Evolutionary conservation across 2,888 invertebrate species (phyloP).

Genomic region (Cataglyphis rosenhaueri): DNA sequence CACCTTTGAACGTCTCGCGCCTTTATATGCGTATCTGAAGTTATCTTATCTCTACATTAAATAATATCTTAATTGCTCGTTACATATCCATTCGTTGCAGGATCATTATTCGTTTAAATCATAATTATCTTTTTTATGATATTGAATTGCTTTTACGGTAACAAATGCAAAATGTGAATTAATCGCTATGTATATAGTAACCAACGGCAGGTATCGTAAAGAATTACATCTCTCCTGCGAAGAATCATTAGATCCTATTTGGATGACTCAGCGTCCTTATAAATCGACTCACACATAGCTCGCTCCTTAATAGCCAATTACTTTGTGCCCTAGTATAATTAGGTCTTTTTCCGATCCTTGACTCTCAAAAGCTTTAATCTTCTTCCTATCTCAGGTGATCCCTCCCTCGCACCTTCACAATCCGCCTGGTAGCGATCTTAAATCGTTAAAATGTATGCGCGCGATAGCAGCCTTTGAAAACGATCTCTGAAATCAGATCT

Average conservation of each 20-base stretch:
- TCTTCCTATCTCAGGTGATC: constrained; percentile 49
- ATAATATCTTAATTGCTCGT: constrained; percentile 22
- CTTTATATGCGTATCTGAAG: constrained; percentile 4
- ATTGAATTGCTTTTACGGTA: not conserved
- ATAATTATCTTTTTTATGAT: not conserved
- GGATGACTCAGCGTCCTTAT: constrained; percentile 71
- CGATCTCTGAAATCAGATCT: constrained; percentile 55
- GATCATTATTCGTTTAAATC: constrained; percentile 25
- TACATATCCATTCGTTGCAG: not conserved
- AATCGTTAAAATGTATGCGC: constrained; percentile 40
- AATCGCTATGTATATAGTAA: not conserved
- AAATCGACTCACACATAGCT: constrained; percentile 70
- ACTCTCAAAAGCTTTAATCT: constrained; percentile 63
- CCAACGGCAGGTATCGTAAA: constrained; percentile 8
- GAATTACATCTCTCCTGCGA: constrained; percentile 38
- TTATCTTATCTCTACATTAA: constrained; percentile 18
- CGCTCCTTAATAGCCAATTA: constrained; percentile 72
- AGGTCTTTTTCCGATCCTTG: constrained; percentile 70
- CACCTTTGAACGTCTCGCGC: not conserved
- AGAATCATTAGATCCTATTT: constrained; percentile 63
- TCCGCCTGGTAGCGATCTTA: constrained; percentile 34
- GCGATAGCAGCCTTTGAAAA: constrained; percentile 71
- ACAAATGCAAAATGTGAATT: constrained; percentile 34
- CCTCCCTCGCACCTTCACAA: constrained; percentile 29
- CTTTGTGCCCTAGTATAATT: constrained; percentile 75